A percentile compares a stretch with the other conserved stretches of the same genome.
Conservation (phyloP, 2,888 invertebrate species). For the Lasioglossum leucozonium region DNA sequence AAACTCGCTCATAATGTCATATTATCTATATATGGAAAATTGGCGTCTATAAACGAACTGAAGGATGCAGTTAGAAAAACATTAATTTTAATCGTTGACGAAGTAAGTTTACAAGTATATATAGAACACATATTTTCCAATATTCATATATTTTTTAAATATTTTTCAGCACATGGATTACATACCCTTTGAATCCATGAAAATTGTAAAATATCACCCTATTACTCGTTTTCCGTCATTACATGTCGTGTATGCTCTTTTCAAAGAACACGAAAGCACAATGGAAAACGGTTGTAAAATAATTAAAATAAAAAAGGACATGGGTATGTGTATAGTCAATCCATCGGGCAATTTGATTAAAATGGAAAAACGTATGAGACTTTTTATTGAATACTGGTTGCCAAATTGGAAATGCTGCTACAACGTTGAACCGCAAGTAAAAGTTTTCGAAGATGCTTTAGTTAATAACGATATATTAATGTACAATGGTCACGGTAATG, state of each 20-base stretch:
- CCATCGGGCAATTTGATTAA: slow-evolving; percentile 88
- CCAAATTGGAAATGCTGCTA: slow-evolving; percentile 87
- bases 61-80: slow-evolving; percentile 86
- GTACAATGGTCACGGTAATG: slow-evolving; percentile 93
- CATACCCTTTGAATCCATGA: slow-evolving; percentile 92
- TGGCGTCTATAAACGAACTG: slow-evolving; percentile 73
- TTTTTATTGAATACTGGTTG: slow-evolving; percentile 87
- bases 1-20: slow-evolving; percentile 79
- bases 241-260: slow-evolving; percentile 88
- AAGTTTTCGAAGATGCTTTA: slow-evolving; percentile 86
- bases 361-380: slow-evolving; percentile 88
- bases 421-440: slow-evolving; percentile 86
- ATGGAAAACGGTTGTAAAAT: slow-evolving; percentile 87
- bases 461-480: slow-evolving; percentile 88
- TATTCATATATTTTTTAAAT: slow-evolving; percentile 31
- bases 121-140: not conserved
- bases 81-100: slow-evolving; percentile 89
- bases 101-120: slow-evolving; percentile 84
- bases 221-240: slow-evolving; percentile 91
- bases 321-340: slow-evolving; percentile 86
- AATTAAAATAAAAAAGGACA: slow-evolving; percentile 85
- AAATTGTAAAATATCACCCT: slow-evolving; percentile 88
- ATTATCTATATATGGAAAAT: slow-evolving; percentile 78
- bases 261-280: slow-evolving; percentile 86
- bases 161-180: slow-evolving; percentile 88